Conservation (phyloP, 2,113 vertebrate genomes). For the Amia ocellicauda region DNA sequence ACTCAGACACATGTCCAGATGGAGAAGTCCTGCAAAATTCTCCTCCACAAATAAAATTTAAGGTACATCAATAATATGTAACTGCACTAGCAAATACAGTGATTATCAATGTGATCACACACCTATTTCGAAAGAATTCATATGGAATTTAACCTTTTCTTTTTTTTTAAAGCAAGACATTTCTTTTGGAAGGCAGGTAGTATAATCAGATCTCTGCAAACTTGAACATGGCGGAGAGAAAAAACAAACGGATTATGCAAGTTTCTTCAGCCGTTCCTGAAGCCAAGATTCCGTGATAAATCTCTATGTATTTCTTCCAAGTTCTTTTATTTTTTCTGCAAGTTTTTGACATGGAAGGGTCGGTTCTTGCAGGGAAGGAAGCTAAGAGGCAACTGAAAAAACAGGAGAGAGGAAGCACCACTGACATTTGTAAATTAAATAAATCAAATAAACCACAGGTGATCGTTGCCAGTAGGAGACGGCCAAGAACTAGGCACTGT, state of each 20-base stretch:
- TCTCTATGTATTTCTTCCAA: slow-evolving; percentile 8
- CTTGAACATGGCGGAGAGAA: background rate
- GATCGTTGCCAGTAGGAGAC: slow-evolving; percentile 5
- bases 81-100: too few species aligned
- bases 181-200: slow-evolving; percentile 6
- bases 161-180: background rate
- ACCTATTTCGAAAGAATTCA: too few species aligned
- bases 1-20: too few species aligned
- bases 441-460: slow-evolving; percentile 21
- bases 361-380: slow-evolving; percentile 38
- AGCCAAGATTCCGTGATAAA: slow-evolving; percentile 10
- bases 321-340: slow-evolving; percentile 3
- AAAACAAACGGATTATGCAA: background rate
- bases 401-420: slow-evolving; percentile 39
- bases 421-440: slow-evolving; percentile 25
- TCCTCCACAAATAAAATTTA: too few species aligned
- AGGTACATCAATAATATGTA: too few species aligned
- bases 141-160: too few species aligned
- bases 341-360: slow-evolving; percentile 20
- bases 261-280: background rate
- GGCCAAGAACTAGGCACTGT: background rate
- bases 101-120: too few species aligned
- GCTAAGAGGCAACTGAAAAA: slow-evolving; percentile 37
- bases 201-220: background rate
- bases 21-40: too few species aligned